phyloP scores from a whole-genome alignment of 64 coral and sea anemone genomes.

The Pocillopora damicornis region DNA sequence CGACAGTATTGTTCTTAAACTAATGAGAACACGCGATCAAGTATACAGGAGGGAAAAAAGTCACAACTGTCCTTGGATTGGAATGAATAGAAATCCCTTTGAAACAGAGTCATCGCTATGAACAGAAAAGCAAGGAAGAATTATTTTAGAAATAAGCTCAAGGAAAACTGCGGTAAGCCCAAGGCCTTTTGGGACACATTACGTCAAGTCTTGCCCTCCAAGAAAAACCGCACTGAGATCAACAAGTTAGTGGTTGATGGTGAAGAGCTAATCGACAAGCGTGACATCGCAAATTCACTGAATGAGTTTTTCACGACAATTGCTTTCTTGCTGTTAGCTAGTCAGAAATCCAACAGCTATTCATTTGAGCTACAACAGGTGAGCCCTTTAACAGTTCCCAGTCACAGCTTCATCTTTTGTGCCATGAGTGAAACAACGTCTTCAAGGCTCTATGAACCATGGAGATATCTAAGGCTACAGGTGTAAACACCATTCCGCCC shows the following conservation, averaged over 20 bases:
- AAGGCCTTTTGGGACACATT: slow-evolving; percentile 44
- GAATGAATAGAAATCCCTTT: slow-evolving; percentile 15
- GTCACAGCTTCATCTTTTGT: background rate
- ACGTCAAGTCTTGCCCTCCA: slow-evolving; percentile 32
- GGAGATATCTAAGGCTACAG: background rate
- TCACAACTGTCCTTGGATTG: slow-evolving; percentile 6
- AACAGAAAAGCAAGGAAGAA: slow-evolving; percentile 28
- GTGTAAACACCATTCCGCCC: background rate
- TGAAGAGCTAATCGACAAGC: slow-evolving; percentile 22
- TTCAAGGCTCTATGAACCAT: slow-evolving; percentile 23
- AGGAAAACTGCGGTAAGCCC: slow-evolving; percentile 42
- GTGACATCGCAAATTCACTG: slow-evolving; percentile 3
- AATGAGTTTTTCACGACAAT: background rate
- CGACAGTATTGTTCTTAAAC: background rate
- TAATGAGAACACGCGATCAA: slow-evolving; percentile 32
- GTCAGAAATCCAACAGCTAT: background rate
- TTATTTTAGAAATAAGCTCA: slow-evolving; percentile 30
- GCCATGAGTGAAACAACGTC: slow-evolving; percentile 18
- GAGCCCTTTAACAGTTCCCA: background rate
- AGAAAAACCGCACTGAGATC: slow-evolving; percentile 32
- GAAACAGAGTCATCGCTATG: background rate
- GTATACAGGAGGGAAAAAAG: slow-evolving; percentile 28
- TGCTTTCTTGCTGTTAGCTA: slow-evolving; percentile 28
- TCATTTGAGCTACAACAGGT: background rate
- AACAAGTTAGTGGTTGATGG: slow-evolving; percentile 30